Evolutionary conservation across 2,888 invertebrate species (phyloP).

Genomic region (Pecten maximus): DNA sequence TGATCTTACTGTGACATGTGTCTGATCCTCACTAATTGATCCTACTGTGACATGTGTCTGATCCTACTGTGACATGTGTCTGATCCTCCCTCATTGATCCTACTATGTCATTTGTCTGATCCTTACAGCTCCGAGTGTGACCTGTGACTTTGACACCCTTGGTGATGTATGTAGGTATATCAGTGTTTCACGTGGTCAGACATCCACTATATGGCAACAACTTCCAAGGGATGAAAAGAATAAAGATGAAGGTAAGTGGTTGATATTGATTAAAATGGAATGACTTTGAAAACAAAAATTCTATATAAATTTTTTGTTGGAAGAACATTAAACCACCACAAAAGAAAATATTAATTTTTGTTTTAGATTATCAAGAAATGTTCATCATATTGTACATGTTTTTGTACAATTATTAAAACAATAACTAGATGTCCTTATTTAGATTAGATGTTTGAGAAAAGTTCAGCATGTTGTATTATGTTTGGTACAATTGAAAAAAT

Average conservation of each 20-base stretch:
- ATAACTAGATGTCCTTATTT: too few species aligned
- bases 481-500: too few species aligned
- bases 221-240: not conserved
- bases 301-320: too few species aligned
- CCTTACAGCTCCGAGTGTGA: not conserved
- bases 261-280: too few species aligned
- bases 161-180: not conserved
- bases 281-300: too few species aligned
- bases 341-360: too few species aligned
- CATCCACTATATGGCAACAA: not conserved
- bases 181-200: not conserved
- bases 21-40: not conserved
- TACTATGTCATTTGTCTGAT: not conserved
- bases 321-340: too few species aligned
- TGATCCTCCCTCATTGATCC: not conserved
- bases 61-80: not conserved
- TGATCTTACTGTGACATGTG: not conserved
- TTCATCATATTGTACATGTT: too few species aligned
- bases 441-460: too few species aligned
- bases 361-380: too few species aligned
- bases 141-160: not conserved
- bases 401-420: too few species aligned
- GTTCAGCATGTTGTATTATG: too few species aligned
- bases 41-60: not conserved
- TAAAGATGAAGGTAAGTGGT: not conserved